These are phyloP conservation scores for Ypsolopha scabrella DNA, from an alignment of 2,888 invertebrate genomes.

Conservation along the genomic window DNA sequence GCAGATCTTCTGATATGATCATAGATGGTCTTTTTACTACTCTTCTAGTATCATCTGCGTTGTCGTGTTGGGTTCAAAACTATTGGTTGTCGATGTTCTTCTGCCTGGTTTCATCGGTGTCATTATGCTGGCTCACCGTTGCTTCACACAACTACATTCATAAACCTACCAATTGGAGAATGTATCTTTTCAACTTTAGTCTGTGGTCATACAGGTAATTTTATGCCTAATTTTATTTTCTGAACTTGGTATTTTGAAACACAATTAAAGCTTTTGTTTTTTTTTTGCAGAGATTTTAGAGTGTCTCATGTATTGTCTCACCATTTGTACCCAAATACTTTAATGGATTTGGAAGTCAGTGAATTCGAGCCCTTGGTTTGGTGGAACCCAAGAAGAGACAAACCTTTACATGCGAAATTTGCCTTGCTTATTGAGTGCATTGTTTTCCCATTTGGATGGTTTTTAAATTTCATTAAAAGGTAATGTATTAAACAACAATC, in stretches of 20 bases:
- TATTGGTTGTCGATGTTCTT: conserved; percentile 26
- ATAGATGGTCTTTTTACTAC: conserved; percentile 41
- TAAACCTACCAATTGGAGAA: conserved; percentile 79
- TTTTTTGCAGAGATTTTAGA: conserved; percentile 75
- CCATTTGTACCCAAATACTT: conserved; percentile 83
- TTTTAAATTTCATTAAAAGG: conserved; percentile 49
- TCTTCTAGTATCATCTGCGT: conserved; percentile 30
- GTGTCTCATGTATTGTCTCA: conserved; percentile 84
- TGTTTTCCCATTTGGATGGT: conserved; percentile 46
- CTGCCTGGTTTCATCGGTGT: conserved; percentile 63
- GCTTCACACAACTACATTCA: conserved; percentile 84
- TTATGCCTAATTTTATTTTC: background rate
- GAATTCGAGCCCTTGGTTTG: conserved; percentile 76
- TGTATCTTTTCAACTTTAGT: conserved; percentile 81
- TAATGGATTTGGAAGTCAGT: conserved; percentile 80
- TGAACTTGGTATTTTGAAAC: no score
- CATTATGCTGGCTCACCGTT: conserved; percentile 70
- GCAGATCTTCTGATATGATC: conserved; percentile 33
- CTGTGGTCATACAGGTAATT: conserved; percentile 74
- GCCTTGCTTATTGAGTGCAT: conserved; percentile 54
- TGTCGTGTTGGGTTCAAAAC: conserved; percentile 26
- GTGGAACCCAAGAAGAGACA: conserved; percentile 75
- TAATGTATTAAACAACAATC: no score
- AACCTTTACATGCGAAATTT: conserved; percentile 43
- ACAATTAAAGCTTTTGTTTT: no score